Conservation (phyloP, 2,113 vertebrate genomes). For the Pica pica region DNA sequence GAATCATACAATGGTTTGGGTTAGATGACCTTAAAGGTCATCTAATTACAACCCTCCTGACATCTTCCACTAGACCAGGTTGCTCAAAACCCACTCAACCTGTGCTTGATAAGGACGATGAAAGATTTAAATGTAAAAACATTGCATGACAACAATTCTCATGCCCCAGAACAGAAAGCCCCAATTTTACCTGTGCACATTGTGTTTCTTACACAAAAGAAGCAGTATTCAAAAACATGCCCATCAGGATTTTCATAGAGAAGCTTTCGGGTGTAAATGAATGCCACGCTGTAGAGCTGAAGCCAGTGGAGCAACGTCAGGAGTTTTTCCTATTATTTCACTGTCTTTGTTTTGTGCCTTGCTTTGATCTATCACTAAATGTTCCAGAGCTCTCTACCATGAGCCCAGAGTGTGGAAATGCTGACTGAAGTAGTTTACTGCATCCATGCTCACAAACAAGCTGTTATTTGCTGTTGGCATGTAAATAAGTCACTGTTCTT, state of each 20-base stretch:
- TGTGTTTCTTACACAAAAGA: background rate
- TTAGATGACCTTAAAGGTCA: background rate
- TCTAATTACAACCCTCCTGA: background rate
- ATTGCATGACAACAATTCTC: background rate
- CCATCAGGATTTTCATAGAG: background rate
- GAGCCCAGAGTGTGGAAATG: background rate
- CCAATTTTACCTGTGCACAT: background rate
- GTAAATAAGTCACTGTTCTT: background rate
- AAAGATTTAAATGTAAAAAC: background rate
- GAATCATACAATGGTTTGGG: background rate
- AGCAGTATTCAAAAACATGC: background rate
- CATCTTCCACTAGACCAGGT: background rate
- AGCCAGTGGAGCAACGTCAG: background rate
- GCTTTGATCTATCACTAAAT: background rate
- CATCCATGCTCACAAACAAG: background rate
- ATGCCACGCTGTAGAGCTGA: background rate
- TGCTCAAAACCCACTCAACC: background rate
- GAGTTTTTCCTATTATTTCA: slow-evolving; percentile 3
- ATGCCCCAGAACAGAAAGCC: background rate
- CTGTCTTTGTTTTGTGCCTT: slow-evolving; percentile 11
- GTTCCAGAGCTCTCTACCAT: background rate
- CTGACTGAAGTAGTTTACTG: background rate
- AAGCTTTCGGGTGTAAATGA: background rate
- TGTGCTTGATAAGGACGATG: too few species aligned
- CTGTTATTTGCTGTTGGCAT: background rate